These are phyloP conservation scores for Platichthys stellatus DNA, from an alignment of 2,113 vertebrate genomes.

Conservation along the genomic window DNA sequence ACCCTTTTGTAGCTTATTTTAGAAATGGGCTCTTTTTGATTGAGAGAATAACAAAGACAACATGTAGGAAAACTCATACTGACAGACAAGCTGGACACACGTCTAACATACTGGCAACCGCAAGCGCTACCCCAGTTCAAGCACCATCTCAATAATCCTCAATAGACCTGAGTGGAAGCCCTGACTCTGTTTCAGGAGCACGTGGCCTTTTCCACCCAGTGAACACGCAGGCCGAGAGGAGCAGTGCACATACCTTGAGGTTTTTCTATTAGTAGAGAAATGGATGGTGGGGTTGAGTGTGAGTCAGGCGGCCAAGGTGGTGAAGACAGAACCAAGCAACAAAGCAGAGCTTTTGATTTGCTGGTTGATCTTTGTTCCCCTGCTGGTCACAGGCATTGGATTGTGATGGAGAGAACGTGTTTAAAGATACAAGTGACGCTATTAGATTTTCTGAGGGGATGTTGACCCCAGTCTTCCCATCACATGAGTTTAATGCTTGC, in stretches of 20 bases:
- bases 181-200: constrained; percentile 19
- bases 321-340: constrained; percentile 19
- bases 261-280: constrained; percentile 46
- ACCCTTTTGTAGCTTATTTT: no score
- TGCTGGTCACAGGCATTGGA: constrained; percentile 12
- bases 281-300: constrained; percentile 35
- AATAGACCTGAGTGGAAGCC: constrained; percentile 30
- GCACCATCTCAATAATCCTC: constrained; percentile 1
- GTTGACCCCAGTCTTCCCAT: constrained; percentile 1
- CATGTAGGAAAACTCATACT: neutral
- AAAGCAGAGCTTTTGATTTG: constrained; percentile 37
- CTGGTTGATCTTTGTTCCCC: constrained; percentile 43
- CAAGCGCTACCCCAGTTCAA: neutral
- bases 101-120: neutral
- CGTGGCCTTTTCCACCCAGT: constrained; percentile 30
- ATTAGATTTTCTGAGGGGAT: constrained; percentile 1
- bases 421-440: neutral
- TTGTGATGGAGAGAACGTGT: neutral
- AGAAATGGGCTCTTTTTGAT: no score
- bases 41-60: neutral
- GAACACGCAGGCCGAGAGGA: constrained; percentile 34
- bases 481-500: neutral
- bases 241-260: constrained; percentile 8
- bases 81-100: constrained; percentile 1
- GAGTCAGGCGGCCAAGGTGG: constrained; percentile 20